phyloP scores from a whole-genome alignment of 2,888 invertebrate species.

The Xylocampa areola region DNA sequence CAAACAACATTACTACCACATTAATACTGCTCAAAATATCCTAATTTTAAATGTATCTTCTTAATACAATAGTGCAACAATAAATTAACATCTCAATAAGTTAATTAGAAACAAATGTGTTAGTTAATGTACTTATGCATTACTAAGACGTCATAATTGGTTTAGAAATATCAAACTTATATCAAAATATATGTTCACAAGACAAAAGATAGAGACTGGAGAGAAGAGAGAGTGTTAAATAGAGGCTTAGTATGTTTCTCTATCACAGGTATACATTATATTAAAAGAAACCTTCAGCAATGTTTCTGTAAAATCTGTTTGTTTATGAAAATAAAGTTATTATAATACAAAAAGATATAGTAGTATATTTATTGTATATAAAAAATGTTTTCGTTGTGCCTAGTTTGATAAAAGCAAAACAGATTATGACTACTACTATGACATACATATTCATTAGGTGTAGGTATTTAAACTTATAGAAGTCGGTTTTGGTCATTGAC shows the following conservation, averaged over 20 bases:
- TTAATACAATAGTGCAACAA: conserved; percentile 10
- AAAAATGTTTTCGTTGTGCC: conserved; percentile 21
- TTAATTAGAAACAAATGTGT: conserved; percentile 11
- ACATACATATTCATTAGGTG: conserved; percentile 19
- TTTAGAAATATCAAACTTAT: conserved; percentile 40
- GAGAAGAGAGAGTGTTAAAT: no score
- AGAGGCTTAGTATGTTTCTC: no score
- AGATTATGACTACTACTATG: conserved; percentile 25
- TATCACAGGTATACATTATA: no score
- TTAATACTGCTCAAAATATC: no score
- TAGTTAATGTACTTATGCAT: conserved; percentile 12
- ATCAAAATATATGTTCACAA: conserved; percentile 5
- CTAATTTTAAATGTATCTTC: not conserved
- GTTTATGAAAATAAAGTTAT: no score
- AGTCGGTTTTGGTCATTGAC: conserved; percentile 30
- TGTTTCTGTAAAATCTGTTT: no score
- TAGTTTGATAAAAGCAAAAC: conserved; percentile 39
- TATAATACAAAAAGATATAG: no score
- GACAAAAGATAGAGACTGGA: not conserved
- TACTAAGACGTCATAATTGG: conserved; percentile 37
- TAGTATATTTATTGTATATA: not conserved
- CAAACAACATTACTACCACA: no score
- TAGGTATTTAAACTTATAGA: not conserved
- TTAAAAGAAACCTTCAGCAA: no score
- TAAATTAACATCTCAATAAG: conserved; percentile 14